Base-by-base conservation (phyloP, 2,797 vertebrate species). In the Morus bassanus region DNA sequence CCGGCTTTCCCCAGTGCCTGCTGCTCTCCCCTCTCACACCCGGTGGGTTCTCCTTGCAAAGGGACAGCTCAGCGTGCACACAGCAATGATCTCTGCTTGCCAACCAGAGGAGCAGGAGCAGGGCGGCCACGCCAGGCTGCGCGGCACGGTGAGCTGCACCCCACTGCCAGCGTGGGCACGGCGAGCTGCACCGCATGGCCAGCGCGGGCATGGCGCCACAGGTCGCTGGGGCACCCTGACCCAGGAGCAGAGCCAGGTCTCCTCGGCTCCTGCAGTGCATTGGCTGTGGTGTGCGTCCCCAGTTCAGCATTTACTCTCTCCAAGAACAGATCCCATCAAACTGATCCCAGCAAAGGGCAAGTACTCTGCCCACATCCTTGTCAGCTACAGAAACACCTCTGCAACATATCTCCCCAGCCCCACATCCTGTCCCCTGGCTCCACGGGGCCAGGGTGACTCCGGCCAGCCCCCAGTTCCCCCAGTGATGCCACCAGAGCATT, bases 141-240 rank as follows among this genome's bases (percentile, higher is more conserved):
- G 15, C 6, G 8, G 50, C 73, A 78, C 7, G 4, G 60, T 6
- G 3, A 43, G 48, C 51, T 33, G 54, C 35, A 25, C 17, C 10
- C 2, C 28, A 6, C 5, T 5, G 22, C 74, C n/a, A 18, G 61
- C 18, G 1, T 2, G 4, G 64, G 65, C 35, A 61, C 10, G 1
- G 45, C 6, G 2, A 41, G 48, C 50, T 31, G 54, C n/a, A 25
- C 16, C 10, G 2, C 21, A 5, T 7, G 10, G 35, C 74, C n/a
- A 18, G 61, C 18, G 1, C 2, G 3, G 64, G 64, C 35, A 60
- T 10, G 1, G 45, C 5, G 2, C 60, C 4, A 2, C 4, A 2
- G 33, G 45, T 11, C 22, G 3, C 45, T 39, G 70, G 57, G 37
- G 18, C 85, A 74, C 33, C 37, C 43, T 35, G 68, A 51, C 80